Conservation (phyloP, 2,113 vertebrate species). For the Azemiops feae region DNA sequence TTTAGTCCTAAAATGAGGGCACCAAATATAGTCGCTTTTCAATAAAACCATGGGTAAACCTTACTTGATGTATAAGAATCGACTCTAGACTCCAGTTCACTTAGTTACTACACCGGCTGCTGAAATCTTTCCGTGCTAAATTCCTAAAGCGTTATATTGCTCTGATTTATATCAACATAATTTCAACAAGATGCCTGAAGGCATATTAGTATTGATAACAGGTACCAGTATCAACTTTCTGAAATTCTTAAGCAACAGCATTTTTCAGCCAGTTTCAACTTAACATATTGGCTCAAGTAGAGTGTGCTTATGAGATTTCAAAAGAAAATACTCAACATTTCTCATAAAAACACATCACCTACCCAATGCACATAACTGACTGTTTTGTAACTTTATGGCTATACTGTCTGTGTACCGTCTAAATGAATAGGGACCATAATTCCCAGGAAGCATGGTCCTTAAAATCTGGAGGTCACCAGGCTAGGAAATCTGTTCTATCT, state of each 20-base stretch:
- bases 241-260: neutral
- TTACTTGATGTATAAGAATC: neutral
- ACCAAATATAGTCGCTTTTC: neutral
- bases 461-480: neutral
- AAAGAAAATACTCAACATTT: neutral
- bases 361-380: neutral
- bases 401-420: neutral
- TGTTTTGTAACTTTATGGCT: neutral
- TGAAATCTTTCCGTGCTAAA: neutral
- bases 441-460: neutral
- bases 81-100: neutral
- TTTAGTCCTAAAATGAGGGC: neutral
- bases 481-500: neutral
- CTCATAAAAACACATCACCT: neutral
- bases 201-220: neutral
- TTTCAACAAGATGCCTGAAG: constrained; percentile 8
- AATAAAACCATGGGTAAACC: neutral
- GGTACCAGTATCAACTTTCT: neutral
- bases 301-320: neutral
- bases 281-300: neutral
- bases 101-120: neutral
- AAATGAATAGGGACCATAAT: neutral
- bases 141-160: neutral
- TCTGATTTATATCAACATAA: constrained; percentile 16
- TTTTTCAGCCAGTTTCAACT: neutral